Evolutionary conservation across 2,113 vertebrate species (phyloP).

Genomic region (Mohoua ochrocephala): DNA sequence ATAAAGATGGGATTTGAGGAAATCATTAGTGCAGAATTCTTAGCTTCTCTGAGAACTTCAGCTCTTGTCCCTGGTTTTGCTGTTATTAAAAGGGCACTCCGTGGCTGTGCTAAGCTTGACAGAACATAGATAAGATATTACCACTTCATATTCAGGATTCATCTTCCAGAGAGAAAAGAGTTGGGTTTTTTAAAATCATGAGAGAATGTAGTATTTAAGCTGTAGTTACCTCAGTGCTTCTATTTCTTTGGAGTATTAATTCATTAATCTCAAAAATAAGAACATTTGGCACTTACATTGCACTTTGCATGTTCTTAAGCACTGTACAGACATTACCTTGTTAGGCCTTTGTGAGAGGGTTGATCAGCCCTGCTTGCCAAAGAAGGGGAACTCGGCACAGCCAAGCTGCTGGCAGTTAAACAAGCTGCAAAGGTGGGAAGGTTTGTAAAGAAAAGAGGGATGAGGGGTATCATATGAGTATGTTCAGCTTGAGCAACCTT

Average conservation of each 20-base stretch:
- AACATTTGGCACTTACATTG: conserved; percentile 3
- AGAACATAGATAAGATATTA: not conserved
- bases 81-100: not conserved
- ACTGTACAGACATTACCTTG: not conserved
- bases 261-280: conserved; percentile 4
- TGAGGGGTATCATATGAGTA: not conserved
- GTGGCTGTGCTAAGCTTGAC: not conserved
- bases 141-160: not conserved
- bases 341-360: not conserved
- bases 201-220: not conserved
- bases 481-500: not conserved
- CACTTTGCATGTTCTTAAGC: conserved; percentile 34
- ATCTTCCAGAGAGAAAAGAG: not conserved
- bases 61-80: not conserved
- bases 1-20: not conserved
- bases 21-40: not conserved
- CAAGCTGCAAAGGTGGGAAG: not conserved
- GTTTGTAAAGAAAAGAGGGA: not conserved
- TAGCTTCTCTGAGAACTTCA: not conserved
- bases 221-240: not conserved
- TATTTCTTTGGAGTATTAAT: conserved; percentile 22
- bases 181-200: not conserved
- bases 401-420: not conserved
- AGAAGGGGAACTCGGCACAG: not conserved
- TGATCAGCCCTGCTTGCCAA: not conserved